Evolutionary conservation across 2,113 vertebrate species (phyloP), one percentile per base, ranked within the genome.

Genomic region (Seriola quinqueradiata): DNA sequence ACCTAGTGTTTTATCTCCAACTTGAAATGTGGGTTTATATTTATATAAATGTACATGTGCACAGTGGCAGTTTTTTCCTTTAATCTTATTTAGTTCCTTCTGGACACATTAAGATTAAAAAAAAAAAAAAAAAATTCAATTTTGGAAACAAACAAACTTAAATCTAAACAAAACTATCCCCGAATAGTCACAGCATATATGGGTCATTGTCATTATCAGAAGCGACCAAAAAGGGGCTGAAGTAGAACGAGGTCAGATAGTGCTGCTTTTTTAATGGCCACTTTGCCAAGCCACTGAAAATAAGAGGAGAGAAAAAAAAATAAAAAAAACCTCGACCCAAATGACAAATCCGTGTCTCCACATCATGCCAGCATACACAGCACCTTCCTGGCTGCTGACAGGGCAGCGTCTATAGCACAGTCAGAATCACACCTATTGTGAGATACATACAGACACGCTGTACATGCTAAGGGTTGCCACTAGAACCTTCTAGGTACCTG

Each of bases 221-320:
- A 79, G 70, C 60, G 1, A 66, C 60, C 48, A 44, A 65, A 61
- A 72, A 70, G 42, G 46, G 77, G 60, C 66, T 28, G 64, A 81
- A 77, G 85, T 68, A 78, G 84, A 94, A 90, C 48, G 65, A 87
- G 92, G 92, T 90, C 91, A 92, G 73, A 87, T 79, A 65, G 55
- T 67, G 59, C 28, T 46, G 77, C 63, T 72, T 74, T 87, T 91
- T 86, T 83, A 87, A 74, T 25, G 61, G 28, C 76, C 71, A 61
- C 72, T 83, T 67, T 84, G 91, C 80, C 86, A 89, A 88, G 83
- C 89, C 82, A 68, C 70, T 75, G 71, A 68, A 82, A 88, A 85
- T 64, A 72, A 59, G 19, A 60, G n/a, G 38, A 44, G 17, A 12
- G 0, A 19, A 23, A 59, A 58, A 40, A 73, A 48, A 48, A 60